Conservation (phyloP, 2,113 vertebrate species). For the Actinemys pallida region DNA sequence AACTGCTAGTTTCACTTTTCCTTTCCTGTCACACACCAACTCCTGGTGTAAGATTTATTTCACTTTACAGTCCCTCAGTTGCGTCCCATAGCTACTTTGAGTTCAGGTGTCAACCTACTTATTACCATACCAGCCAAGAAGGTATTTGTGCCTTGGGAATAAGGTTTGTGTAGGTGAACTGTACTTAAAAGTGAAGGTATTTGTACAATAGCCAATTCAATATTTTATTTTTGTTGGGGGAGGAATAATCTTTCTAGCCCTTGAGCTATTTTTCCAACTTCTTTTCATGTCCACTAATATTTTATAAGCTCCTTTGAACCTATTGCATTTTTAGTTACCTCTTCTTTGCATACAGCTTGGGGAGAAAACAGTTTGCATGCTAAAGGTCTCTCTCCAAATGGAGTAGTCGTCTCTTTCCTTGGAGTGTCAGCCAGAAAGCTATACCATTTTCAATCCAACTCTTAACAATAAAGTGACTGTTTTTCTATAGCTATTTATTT, state of each 20-base stretch:
- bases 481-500: background rate
- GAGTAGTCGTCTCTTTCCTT: background rate
- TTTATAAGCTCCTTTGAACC: background rate
- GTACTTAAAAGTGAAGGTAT: background rate
- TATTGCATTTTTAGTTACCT: too few species aligned
- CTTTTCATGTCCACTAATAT: background rate
- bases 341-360: background rate
- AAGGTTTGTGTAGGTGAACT: too few species aligned
- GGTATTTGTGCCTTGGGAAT: background rate
- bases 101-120: background rate
- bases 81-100: background rate
- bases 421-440: background rate
- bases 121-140: background rate
- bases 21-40: background rate
- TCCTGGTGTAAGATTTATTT: background rate
- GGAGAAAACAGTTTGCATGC: background rate
- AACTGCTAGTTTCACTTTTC: background rate
- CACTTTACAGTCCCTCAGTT: background rate
- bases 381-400: too few species aligned
- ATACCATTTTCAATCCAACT: background rate
- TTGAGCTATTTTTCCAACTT: background rate
- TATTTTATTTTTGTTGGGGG: background rate
- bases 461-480: background rate
- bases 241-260: background rate
- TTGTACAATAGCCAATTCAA: background rate